Conservation (phyloP, 2,797 vertebrate genomes). For the Lepus townsendii region DNA sequence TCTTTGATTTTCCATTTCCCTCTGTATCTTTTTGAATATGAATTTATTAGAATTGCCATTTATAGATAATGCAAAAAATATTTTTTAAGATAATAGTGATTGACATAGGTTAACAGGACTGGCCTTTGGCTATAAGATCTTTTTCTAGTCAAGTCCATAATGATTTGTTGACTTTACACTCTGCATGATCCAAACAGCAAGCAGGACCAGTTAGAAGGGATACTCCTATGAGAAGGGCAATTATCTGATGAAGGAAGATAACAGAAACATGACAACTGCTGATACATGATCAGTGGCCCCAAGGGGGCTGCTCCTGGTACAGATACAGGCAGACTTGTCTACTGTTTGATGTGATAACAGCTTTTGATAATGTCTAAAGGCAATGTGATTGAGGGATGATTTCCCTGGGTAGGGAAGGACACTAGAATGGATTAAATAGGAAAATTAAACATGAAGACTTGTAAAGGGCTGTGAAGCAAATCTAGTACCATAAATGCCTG, state of each 20-base stretch:
- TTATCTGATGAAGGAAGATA: neutral
- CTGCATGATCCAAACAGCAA: neutral
- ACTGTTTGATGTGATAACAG: neutral
- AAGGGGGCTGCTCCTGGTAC: neutral
- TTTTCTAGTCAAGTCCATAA: neutral
- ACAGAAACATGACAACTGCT: neutral
- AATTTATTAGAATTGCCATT: neutral
- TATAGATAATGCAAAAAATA: neutral
- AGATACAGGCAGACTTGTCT: neutral
- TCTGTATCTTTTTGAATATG: neutral
- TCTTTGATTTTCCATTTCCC: neutral
- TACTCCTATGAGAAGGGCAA: neutral
- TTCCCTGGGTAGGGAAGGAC: neutral
- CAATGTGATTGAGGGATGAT: neutral
- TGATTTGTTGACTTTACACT: neutral
- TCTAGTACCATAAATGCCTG: neutral
- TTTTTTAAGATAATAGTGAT: neutral
- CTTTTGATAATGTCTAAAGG: constrained; percentile 47
- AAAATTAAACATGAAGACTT: neutral
- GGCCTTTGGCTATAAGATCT: neutral
- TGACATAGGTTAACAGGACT: neutral
- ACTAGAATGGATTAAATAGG: constrained; percentile 2
- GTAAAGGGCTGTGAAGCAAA: neutral
- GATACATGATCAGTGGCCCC: neutral
- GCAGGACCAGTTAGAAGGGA: neutral